Evolutionary conservation across 1,140 invertebrate species (phyloP).

Genomic region (Psilanteris sp.): DNA sequence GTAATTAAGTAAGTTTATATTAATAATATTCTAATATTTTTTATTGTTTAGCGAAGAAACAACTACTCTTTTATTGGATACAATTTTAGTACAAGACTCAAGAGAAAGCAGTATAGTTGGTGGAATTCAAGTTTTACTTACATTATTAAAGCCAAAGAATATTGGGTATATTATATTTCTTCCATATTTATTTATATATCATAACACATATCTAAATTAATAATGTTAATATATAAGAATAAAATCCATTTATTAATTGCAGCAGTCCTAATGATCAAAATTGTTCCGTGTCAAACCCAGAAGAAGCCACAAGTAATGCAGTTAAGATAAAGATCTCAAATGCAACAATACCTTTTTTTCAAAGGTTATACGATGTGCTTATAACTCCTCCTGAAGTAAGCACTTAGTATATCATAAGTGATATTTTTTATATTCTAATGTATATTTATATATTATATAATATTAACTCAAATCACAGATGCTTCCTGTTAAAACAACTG

Average conservation of each 20-base stretch:
- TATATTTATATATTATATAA: constrained; percentile 2
- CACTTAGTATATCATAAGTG: too few relatives aligned
- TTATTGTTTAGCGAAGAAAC: constrained; percentile 81
- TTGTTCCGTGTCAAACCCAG: constrained; percentile 50
- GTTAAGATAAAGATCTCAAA: constrained; percentile 76
- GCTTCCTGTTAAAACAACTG: constrained; percentile 83
- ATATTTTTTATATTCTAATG: too few relatives aligned
- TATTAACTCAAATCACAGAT: constrained; percentile 80
- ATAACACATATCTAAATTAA: too few relatives aligned
- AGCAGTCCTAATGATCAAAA: constrained; percentile 63
- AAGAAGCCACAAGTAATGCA: constrained; percentile 69
- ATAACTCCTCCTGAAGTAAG: constrained; percentile 86
- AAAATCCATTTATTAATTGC: too few relatives aligned
- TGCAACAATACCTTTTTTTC: constrained; percentile 84
- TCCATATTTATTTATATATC: not conserved
- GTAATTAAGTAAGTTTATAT: too few relatives aligned
- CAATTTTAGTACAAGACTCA: constrained; percentile 85
- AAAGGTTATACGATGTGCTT: constrained; percentile 86
- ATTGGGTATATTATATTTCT: constrained; percentile 71
- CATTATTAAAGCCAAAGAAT: constrained; percentile 83
- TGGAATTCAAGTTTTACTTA: constrained; percentile 89
- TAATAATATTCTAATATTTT: too few relatives aligned
- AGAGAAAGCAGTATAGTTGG: constrained; percentile 88
- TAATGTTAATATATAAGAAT: too few relatives aligned
- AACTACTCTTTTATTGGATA: constrained; percentile 84